phyloP scores from a whole-genome alignment of 2,888 invertebrate genomes.

The Synergus laeviventris region DNA sequence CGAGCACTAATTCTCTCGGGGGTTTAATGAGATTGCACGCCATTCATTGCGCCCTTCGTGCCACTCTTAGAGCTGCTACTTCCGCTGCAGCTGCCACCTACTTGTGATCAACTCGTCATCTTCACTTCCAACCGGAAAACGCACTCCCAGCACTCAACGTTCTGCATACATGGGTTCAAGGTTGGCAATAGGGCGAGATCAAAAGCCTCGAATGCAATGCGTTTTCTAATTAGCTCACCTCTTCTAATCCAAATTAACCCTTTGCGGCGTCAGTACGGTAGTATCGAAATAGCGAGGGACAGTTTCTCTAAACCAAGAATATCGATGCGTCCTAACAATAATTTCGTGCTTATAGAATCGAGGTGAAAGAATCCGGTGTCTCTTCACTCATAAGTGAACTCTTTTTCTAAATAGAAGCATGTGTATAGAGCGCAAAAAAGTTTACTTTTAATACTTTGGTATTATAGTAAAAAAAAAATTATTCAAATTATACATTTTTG shows the following conservation, averaged over 20 bases:
- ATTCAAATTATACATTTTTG: no score
- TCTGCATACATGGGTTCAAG: constrained; percentile 22
- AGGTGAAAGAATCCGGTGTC: no score
- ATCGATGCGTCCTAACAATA: no score
- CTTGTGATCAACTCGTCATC: constrained; percentile 55
- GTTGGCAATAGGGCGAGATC: constrained; percentile 36
- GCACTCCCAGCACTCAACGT: constrained; percentile 15
- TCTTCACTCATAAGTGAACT: no score
- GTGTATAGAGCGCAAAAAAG: no score
- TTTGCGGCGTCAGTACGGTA: neutral
- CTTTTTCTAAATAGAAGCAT: no score
- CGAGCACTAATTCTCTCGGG: constrained; percentile 55
- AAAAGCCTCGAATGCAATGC: constrained; percentile 25
- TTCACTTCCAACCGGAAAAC: constrained; percentile 10
- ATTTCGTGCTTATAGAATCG: no score
- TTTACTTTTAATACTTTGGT: no score
- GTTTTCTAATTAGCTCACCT: neutral
- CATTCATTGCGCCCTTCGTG: constrained; percentile 62
- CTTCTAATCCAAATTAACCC: neutral
- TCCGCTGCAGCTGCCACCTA: constrained; percentile 64
- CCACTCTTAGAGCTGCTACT: constrained; percentile 61
- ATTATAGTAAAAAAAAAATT: no score
- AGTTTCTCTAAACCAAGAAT: no score
- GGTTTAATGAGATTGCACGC: constrained; percentile 62
- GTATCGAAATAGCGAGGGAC: no score